Conservation (phyloP, 2,797 vertebrate species). For the Rhinichthys osculus region DNA sequence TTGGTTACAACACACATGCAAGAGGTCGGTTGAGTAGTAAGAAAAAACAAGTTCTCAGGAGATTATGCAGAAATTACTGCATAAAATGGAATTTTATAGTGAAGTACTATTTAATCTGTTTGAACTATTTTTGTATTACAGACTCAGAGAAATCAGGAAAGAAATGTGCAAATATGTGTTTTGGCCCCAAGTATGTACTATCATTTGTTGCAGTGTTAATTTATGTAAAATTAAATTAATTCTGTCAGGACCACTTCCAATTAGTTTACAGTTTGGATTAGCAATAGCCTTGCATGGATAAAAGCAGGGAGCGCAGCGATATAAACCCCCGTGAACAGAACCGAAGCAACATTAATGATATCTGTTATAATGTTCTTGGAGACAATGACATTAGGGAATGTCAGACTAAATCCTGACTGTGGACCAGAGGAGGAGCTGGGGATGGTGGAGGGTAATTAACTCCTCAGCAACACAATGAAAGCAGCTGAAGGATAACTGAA, state of each 20-base stretch:
- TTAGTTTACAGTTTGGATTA: not conserved
- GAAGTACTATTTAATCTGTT: not conserved
- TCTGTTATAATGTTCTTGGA: not conserved
- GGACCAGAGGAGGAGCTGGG: not conserved
- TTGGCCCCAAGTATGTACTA: not conserved
- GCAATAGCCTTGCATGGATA: not conserved
- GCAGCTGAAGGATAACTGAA: not conserved
- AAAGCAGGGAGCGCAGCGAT: not conserved
- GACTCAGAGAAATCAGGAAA: not conserved
- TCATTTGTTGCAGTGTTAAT: conserved; percentile 52
- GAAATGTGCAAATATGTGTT: conserved; percentile 24
- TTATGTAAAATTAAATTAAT: conserved; percentile 73
- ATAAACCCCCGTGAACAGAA: not conserved
- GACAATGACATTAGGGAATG: not conserved
- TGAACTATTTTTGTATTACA: not conserved
- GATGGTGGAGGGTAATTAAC: not conserved
- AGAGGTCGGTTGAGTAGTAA: not conserved
- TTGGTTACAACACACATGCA: not conserved
- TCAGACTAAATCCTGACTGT: not conserved
- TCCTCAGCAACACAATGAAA: not conserved
- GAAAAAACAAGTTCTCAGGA: not conserved
- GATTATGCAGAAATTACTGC: not conserved
- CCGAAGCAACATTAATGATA: not conserved
- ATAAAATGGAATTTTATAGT: not conserved
- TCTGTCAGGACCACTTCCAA: conserved; percentile 29